Evolutionary conservation across 1,140 invertebrate genomes (phyloP), one percentile per base, ranked within the genome.

Genomic region (Bombus pyrosoma): DNA sequence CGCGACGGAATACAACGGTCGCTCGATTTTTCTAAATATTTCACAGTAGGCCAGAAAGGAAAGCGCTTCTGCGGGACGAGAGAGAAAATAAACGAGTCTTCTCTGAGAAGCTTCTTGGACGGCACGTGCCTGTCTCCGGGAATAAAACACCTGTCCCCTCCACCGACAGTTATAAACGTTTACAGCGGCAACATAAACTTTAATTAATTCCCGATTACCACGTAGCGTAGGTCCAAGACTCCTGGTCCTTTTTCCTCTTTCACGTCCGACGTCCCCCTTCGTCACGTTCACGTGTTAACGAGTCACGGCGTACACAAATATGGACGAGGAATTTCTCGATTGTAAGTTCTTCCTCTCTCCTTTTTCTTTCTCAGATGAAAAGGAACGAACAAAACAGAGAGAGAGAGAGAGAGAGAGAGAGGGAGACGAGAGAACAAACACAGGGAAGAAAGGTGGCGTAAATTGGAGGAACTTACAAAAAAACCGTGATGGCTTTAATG

Each of bases 181-280:
- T 93, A 94, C 92, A 93, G 85, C 92, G 86, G 87, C 87, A 91
- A 91, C 93, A 93, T 94, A 93, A 95, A 94, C 92, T 93, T 92
- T 93, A 94, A 94, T 95, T 94, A 94, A 95, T 94, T 94, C 91
- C 90, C 93, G 92, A 95, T 94, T 94, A 94, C 90, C 88, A 83
- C 85, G 71, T 71, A 59, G 81, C 53, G 75, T 64, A 69, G 39
- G 34, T 59, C 47, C 41, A 1, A 15, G 47, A n/a, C 47, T 6
- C 1, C 34, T 25, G 22, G 41, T 18, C 68, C 74, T 22, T 37
- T 39, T 32, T 72, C 12, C 25, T 47, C 15, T 15, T 69, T 62
- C 68, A 28, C 32, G 28, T 28, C 47, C 28, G 12, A 32, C 39
- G 8, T 10, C 10, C 32, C 12, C 22, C 47, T 28, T 32, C 13